Evolutionary conservation across 2,797 vertebrate genomes (phyloP).

Genomic region (Melanotaenia nigrans): DNA sequence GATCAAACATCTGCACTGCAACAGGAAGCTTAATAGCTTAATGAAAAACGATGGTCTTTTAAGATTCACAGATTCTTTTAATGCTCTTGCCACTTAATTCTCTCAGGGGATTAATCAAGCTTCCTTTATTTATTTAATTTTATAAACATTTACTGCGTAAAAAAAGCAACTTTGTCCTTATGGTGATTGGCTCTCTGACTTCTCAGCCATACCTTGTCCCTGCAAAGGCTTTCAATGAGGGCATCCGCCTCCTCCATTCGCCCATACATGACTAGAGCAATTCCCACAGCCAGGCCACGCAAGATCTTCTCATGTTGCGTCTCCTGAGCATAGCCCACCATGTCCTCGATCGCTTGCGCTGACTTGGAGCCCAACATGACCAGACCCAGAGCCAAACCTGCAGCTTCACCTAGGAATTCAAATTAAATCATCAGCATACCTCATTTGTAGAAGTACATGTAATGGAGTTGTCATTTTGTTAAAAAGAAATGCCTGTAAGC

Average conservation of each 20-base stretch:
- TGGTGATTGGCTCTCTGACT: background rate
- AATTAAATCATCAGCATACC: constrained; percentile 3
- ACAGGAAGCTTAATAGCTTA: constrained; percentile 15
- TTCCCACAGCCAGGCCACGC: constrained; percentile 95
- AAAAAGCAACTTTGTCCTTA: background rate
- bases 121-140: background rate
- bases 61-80: background rate
- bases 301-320: constrained; percentile 99
- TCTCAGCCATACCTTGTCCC: constrained; percentile 89
- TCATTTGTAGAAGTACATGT: background rate
- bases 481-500: background rate
- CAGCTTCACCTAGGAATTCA: constrained; percentile 89
- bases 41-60: constrained; percentile 14
- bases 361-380: constrained; percentile 99
- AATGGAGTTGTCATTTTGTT: background rate
- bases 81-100: background rate
- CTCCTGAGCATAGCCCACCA: constrained; percentile 98
- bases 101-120: background rate
- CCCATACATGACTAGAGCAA: constrained; percentile 97
- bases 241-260: constrained; percentile 98
- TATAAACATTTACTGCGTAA: background rate
- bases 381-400: constrained; percentile 93
- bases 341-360: constrained; percentile 98
- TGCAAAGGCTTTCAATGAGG: constrained; percentile 97
- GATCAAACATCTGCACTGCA: constrained; percentile 16